Evolutionary conservation across 2,113 vertebrate species (phyloP).

Genomic region (Struthio camelus): DNA sequence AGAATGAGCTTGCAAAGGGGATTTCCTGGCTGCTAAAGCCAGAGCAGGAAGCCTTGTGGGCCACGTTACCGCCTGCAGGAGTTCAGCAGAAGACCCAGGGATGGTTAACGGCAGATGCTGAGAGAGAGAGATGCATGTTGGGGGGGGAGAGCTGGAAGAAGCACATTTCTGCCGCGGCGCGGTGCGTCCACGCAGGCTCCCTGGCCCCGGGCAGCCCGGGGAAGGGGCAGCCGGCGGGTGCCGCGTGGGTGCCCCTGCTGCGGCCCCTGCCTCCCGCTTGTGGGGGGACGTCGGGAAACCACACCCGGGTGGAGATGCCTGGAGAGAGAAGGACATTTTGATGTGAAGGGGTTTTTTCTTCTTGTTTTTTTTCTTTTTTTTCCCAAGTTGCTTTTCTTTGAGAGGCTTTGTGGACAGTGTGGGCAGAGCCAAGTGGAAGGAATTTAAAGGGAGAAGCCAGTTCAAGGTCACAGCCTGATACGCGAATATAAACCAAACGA

Average conservation of each 20-base stretch:
- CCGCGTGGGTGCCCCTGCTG: neutral
- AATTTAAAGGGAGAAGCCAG: constrained; percentile 65
- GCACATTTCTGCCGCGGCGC: neutral
- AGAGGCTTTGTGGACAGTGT: constrained; percentile 60
- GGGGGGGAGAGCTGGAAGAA: neutral
- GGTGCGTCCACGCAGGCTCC: rapidly evolving
- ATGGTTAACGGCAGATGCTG: neutral
- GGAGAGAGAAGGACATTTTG: constrained; percentile 26
- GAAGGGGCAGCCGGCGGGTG: neutral
- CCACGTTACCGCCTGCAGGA: rapidly evolving
- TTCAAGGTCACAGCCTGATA: constrained; percentile 52
- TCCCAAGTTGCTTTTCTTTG: constrained; percentile 41
- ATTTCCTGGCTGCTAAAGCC: rapidly evolving
- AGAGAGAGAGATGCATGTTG: neutral
- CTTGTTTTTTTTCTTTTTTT: neutral
- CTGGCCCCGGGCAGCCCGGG: rapidly evolving
- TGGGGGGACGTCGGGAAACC: constrained; percentile 22
- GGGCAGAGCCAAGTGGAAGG: constrained; percentile 69
- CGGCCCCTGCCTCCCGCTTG: neutral
- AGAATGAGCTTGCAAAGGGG: neutral
- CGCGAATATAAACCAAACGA: constrained; percentile 2
- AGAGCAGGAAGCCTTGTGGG: neutral
- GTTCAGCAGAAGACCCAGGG: neutral
- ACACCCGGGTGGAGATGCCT: neutral
- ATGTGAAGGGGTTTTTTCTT: constrained; percentile 38